A percentile compares a stretch with the other conserved stretches of the same genome.
phyloP scores from a whole-genome alignment of 2,113 vertebrate species.

The Mus pahari region DNA sequence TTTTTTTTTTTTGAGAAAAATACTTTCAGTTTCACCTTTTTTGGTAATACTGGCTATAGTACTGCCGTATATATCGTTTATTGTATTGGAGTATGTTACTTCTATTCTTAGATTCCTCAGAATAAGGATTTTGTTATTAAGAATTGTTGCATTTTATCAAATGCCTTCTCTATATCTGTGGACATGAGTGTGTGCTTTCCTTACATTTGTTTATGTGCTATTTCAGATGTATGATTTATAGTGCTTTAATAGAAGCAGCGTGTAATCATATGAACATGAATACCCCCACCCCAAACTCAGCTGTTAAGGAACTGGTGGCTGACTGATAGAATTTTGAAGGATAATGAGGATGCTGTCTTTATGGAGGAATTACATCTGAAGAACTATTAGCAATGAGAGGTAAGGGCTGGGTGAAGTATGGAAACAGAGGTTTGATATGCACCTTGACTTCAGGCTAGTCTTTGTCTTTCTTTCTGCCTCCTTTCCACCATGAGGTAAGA shows the following conservation, averaged over 20 bases:
- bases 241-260: background rate
- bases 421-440: background rate
- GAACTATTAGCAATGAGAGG: background rate
- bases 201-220: background rate
- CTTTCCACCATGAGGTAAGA: background rate
- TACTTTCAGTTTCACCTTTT: background rate
- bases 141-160: background rate
- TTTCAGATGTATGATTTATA: background rate
- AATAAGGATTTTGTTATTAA: background rate
- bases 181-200: background rate
- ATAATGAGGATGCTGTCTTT: background rate
- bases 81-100: background rate
- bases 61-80: background rate
- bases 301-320: background rate
- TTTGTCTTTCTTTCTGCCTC: background rate
- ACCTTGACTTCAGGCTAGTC: background rate
- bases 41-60: background rate
- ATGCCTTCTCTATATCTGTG: background rate
- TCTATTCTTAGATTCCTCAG: background rate
- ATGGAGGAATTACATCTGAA: background rate
- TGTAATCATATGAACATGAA: background rate
- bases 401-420: background rate
- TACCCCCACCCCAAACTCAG: background rate
- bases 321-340: background rate
- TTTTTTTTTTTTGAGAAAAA: background rate